These are phyloP conservation scores for Spinus pinus DNA, from an alignment of 2,797 vertebrate species.

Conservation along the genomic window DNA sequence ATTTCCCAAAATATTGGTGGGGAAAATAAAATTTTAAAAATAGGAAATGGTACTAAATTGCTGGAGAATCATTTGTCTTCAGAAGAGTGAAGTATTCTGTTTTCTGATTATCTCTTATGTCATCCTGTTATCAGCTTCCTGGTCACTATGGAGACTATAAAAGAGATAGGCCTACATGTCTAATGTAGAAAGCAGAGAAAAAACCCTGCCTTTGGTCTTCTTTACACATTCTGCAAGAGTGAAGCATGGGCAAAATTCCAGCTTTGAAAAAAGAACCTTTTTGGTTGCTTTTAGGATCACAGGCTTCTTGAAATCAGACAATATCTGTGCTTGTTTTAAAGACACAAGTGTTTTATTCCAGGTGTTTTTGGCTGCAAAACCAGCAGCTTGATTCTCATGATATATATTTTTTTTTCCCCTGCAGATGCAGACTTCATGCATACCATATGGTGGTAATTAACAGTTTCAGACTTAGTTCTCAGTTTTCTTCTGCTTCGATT, in stretches of 20 bases:
- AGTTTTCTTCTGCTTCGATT: constrained; percentile 1
- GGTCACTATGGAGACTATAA: constrained; percentile 52
- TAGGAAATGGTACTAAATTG: not conserved
- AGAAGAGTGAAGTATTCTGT: not conserved
- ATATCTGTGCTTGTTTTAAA: constrained; percentile 3
- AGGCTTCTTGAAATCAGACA: not conserved
- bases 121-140: constrained; percentile 6
- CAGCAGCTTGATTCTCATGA: not conserved
- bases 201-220: not conserved
- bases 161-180: not conserved
- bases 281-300: constrained; percentile 1
- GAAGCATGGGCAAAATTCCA: constrained; percentile 43
- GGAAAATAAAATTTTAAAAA: not conserved
- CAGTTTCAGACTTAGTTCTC: constrained; percentile 40
- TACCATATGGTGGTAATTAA: constrained; percentile 58
- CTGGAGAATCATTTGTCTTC: not conserved
- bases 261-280: constrained; percentile 6
- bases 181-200: not conserved
- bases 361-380: constrained; percentile 34
- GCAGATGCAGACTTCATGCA: constrained; percentile 10
- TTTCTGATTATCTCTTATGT: constrained; percentile 24
- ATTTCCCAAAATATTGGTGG: not conserved
- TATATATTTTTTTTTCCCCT: not conserved
- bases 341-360: constrained; percentile 25
- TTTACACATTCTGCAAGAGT: constrained; percentile 3